These are phyloP conservation scores for Drosophila ananassae DNA, from an alignment of 1,140 invertebrate species.

Conservation along the genomic window DNA sequence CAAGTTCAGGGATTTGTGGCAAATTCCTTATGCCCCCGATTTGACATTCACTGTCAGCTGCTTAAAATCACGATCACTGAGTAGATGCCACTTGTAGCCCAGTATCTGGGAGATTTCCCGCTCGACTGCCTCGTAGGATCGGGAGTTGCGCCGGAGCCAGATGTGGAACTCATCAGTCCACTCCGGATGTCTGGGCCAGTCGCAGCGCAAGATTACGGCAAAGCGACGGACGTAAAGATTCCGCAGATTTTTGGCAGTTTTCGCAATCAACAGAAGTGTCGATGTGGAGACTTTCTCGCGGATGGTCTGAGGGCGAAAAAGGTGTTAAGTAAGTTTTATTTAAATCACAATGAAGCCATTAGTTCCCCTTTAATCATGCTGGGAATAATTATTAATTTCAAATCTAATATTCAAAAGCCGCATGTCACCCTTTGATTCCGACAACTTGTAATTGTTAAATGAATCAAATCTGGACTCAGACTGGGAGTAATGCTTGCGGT, in stretches of 20 bases:
- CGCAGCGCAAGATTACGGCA: slow-evolving; percentile 88
- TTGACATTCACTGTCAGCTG: slow-evolving; percentile 71
- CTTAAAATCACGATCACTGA: slow-evolving; percentile 90
- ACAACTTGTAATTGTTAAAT: neutral
- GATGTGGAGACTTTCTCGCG: slow-evolving; percentile 92
- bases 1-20: neutral
- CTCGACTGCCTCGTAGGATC: slow-evolving; percentile 88
- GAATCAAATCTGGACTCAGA: neutral
- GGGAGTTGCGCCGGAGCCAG: slow-evolving; percentile 87
- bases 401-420: too few species aligned
- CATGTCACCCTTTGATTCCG: neutral
- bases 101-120: slow-evolving; percentile 89
- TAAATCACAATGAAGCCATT: too few species aligned
- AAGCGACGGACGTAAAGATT: slow-evolving; percentile 89
- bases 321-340: neutral
- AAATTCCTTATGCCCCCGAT: slow-evolving; percentile 29
- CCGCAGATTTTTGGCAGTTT: slow-evolving; percentile 87
- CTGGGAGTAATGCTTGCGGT: neutral
- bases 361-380: too few species aligned
- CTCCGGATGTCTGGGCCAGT: slow-evolving; percentile 88
- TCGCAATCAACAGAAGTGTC: slow-evolving; percentile 90
- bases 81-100: slow-evolving; percentile 89
- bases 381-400: too few species aligned
- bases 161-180: slow-evolving; percentile 88
- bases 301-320: slow-evolving; percentile 86